Evolutionary conservation across 2,888 invertebrate species (phyloP).

Genomic region (Leucophenga montana): DNA sequence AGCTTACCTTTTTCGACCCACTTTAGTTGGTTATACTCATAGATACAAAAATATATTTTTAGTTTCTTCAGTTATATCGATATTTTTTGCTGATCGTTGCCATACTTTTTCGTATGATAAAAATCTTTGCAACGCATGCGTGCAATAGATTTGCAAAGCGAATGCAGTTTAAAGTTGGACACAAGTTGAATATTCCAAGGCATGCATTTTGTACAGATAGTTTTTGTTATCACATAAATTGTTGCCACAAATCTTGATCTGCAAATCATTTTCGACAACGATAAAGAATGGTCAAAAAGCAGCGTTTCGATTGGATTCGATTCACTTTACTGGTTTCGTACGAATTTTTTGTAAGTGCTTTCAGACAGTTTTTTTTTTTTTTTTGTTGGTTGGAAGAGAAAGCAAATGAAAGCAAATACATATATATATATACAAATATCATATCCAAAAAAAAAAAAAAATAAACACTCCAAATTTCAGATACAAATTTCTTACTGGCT

Average conservation of each 20-base stretch:
- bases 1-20: constrained; percentile 18
- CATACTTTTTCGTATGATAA: no score
- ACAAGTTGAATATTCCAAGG: no score
- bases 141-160: background rate
- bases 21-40: constrained; percentile 6
- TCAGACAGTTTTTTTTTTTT: background rate
- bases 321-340: background rate
- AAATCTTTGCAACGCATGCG: background rate
- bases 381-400: no score
- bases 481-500: no score
- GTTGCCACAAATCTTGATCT: constrained; percentile 61
- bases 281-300: constrained; percentile 49
- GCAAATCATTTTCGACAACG: constrained; percentile 67
- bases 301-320: no score
- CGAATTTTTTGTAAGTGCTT: constrained; percentile 3
- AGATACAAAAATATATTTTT: no score
- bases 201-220: constrained; percentile 13
- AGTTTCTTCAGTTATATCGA: no score
- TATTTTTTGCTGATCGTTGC: no score
- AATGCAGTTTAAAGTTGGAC: background rate
- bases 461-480: background rate
- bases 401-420: background rate
- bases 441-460: background rate
- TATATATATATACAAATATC: no score
- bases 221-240: constrained; percentile 64